Base-by-base conservation (phyloP, 2,888 invertebrate genomes). In the Aspidiotus destructor region DNA sequence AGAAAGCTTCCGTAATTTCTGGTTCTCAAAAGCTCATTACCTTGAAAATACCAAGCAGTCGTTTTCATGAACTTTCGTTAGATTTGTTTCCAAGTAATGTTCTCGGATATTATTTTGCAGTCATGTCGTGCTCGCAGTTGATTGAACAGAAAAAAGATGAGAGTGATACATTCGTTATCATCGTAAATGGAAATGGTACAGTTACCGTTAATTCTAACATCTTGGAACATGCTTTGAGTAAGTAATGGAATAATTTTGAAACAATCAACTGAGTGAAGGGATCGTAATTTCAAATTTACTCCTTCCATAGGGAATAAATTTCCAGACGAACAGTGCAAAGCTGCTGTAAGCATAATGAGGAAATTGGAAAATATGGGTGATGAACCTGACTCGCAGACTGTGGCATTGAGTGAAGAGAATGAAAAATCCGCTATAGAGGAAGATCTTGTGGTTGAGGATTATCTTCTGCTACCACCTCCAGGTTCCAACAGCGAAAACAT, bases 181-280 rank as follows among this genome's bases (percentile, higher is more conserved):
- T 92, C 77, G 89, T 91, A 77, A 88, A 88, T 77, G 88, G 89
- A 79, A 90, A 91, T 84, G 91, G 91, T 74, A 86, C 85, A 71
- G 82, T 92, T 72, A 86, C 88, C 70, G 86, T 89, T 55, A 91
- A 92, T 78, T 86, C 87, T 76, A 85, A 87, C 74, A 85, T 88
- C 73, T 82, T 92, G 71, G 86, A 89, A 74, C 86, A 85, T 74
- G 82, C 89, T 72, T 83, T 91, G 80, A 87, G 63, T 63, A 63
- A 63, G 63, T 44, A 8, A n/a, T 41, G 2, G 28, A 28, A 28
- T 28, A 5, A 28, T 28, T 5, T 28, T 5, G 5, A 52, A 52
- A 15, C 52, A 15, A n/a, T 52, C 15, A n/a, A 3, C 2, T 52
- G 15, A 52, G 3, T 5, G 2, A 48, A 52, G 13, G 3, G 13